Evolutionary conservation across 2,797 vertebrate genomes (phyloP).

Genomic region (Channallabes apus): DNA sequence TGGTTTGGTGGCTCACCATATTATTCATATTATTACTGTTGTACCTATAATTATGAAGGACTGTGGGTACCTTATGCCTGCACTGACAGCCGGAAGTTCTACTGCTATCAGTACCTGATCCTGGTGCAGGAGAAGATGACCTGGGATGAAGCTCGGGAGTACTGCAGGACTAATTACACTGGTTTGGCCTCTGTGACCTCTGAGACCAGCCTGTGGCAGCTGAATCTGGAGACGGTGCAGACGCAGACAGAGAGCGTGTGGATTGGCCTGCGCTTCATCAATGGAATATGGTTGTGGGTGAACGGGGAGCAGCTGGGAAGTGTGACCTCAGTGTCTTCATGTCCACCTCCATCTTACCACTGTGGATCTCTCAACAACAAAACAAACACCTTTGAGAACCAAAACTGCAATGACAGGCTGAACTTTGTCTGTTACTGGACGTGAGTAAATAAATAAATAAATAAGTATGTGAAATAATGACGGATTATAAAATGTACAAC

Average conservation of each 20-base stretch:
- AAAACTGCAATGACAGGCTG: conserved; percentile 1
- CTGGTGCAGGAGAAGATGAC: conserved; percentile 58
- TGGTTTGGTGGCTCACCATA: neutral
- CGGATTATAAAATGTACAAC: too few species aligned
- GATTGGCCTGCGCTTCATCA: conserved; percentile 61
- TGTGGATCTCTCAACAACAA: conserved; percentile 4
- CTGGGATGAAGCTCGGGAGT: conserved; percentile 58
- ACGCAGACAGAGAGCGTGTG: conserved; percentile 37
- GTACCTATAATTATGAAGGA: too few species aligned
- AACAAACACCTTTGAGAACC: neutral
- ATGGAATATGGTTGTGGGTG: too few species aligned
- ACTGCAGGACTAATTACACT: conserved; percentile 56
- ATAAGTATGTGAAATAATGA: neutral
- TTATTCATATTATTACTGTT: too few species aligned
- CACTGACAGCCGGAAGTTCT: neutral
- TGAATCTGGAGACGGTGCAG: conserved; percentile 34
- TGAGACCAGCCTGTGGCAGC: conserved; percentile 49
- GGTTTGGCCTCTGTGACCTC: conserved; percentile 58
- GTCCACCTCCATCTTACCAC: neutral
- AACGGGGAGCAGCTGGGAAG: neutral
- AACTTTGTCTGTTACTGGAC: neutral
- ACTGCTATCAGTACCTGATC: neutral
- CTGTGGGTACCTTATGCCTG: too few species aligned
- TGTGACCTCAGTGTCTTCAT: neutral
- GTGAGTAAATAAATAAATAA: too few species aligned